These are phyloP conservation scores for Spilosoma lubricipeda DNA, from an alignment of 2,888 invertebrate species.

Conservation along the genomic window DNA sequence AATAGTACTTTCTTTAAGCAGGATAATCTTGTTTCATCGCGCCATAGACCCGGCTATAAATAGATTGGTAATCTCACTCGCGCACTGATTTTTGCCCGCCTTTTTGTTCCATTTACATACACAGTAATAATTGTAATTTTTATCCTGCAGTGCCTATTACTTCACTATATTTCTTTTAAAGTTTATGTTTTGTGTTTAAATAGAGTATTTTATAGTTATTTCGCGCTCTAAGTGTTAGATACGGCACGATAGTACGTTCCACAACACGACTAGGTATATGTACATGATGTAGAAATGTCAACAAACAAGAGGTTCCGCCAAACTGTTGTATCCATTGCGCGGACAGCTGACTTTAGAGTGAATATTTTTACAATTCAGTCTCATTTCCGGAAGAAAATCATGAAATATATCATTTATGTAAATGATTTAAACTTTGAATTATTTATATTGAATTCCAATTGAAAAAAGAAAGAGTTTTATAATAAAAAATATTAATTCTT, in stretches of 20 bases:
- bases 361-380: not conserved
- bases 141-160: constrained; percentile 52
- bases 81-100: constrained; percentile 80
- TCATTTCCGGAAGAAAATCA: not conserved
- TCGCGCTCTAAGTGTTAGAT: constrained; percentile 64
- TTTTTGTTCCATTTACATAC: constrained; percentile 70
- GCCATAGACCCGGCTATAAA: constrained; percentile 77
- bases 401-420: not conserved
- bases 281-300: constrained; percentile 71
- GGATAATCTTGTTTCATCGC: constrained; percentile 66
- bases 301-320: constrained; percentile 68
- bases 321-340: constrained; percentile 56
- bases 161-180: constrained; percentile 61
- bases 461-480: not conserved
- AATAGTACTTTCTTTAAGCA: constrained; percentile 47
- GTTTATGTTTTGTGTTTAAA: constrained; percentile 54
- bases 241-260: constrained; percentile 73
- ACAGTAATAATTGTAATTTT: constrained; percentile 55
- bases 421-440: not conserved
- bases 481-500: constrained; percentile 13
- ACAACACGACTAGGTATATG: constrained; percentile 68
- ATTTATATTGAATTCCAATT: not conserved
- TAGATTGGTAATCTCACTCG: constrained; percentile 77
- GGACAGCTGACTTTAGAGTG: constrained; percentile 22
- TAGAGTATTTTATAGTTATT: constrained; percentile 59